Evolutionary conservation across 2,797 vertebrate species (phyloP).

Genomic region (Triplophysa yarkandensis): DNA sequence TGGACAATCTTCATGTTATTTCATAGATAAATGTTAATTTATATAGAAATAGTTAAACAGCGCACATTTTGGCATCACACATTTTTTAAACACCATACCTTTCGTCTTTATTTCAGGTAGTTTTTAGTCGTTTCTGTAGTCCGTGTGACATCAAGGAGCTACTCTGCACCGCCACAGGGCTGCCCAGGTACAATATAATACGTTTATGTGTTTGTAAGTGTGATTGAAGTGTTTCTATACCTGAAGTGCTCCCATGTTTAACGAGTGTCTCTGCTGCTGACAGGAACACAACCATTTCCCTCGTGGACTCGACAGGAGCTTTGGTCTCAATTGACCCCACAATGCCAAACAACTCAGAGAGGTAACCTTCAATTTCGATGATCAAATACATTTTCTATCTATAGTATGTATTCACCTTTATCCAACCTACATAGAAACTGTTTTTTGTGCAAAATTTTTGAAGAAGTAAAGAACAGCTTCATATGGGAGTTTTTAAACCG

Average conservation of each 20-base stretch:
- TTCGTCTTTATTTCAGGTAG: constrained; percentile 64
- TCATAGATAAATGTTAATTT: background rate
- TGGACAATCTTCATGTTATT: too few relatives aligned
- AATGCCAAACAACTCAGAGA: constrained; percentile 89
- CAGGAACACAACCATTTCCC: constrained; percentile 88
- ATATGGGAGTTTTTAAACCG: background rate
- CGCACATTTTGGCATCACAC: background rate
- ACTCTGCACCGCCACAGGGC: constrained; percentile 84
- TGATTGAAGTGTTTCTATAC: constrained; percentile 34
- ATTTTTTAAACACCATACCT: constrained; percentile 1
- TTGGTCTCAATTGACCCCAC: constrained; percentile 94
- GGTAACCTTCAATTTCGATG: constrained; percentile 66
- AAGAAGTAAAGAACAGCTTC: background rate
- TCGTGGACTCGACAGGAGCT: constrained; percentile 84
- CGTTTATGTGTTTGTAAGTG: constrained; percentile 23
- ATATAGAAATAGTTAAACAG: background rate
- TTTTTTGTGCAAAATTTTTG: too few relatives aligned
- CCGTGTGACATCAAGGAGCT: constrained; percentile 90
- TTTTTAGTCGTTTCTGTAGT: constrained; percentile 81
- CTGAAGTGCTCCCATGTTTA: constrained; percentile 51
- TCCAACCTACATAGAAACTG: too few relatives aligned
- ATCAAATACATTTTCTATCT: background rate
- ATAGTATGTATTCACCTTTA: too few relatives aligned
- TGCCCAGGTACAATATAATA: constrained; percentile 77
- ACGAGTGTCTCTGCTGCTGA: constrained; percentile 48